phyloP scores from a whole-genome alignment of 2,113 vertebrate genomes.

The Grammomys dolichurus region DNA sequence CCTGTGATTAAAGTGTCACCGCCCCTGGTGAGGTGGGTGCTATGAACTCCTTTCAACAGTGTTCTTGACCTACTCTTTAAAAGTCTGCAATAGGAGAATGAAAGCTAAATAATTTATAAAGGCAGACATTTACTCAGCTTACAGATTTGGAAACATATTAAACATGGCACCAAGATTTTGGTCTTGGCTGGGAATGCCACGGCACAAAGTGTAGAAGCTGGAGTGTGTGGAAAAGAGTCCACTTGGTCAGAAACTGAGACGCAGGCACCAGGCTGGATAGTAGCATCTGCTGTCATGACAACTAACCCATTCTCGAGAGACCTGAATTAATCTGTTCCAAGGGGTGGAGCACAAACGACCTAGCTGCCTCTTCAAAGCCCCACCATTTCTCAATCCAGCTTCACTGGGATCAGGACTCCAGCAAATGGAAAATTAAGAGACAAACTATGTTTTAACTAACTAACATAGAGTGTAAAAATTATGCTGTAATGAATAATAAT shows the following conservation, averaged over 20 bases:
- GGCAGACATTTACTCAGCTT: neutral
- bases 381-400: neutral
- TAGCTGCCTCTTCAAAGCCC: too few species aligned
- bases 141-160: neutral
- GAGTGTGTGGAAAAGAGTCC: too few species aligned
- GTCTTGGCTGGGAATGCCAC: too few species aligned
- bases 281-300: neutral
- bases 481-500: neutral
- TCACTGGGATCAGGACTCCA: neutral
- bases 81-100: neutral
- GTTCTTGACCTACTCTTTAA: neutral
- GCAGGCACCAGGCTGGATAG: neutral
- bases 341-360: neutral
- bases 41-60: neutral
- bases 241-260: neutral
- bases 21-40: neutral
- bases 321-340: neutral
- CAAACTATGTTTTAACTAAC: neutral
- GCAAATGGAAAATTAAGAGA: neutral
- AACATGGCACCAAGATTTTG: neutral
- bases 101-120: neutral
- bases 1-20: neutral
- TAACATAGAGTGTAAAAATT: neutral
- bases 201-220: neutral
- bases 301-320: neutral